A percentile compares a stretch with the other conserved stretches of the same genome.
Evolutionary conservation across 2,888 invertebrate species (phyloP).

Genomic region (Anthophora plumipes): DNA sequence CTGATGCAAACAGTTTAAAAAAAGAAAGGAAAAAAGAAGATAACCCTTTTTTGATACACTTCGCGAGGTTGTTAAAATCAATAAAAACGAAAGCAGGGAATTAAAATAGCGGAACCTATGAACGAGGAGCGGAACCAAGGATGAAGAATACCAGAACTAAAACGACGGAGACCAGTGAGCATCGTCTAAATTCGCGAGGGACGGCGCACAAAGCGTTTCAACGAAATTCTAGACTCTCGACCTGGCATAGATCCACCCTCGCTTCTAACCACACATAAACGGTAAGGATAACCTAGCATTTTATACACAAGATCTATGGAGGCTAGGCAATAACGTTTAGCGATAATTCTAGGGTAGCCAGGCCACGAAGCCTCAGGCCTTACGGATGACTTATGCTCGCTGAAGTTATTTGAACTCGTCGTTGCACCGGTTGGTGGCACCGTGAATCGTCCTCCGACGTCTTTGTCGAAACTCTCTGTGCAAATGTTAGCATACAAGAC

Average conservation of each 20-base stretch:
- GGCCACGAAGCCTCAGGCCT: conserved; percentile 75
- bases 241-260: conserved; percentile 76
- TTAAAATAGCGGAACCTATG: neutral
- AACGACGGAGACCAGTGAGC: neutral
- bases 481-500: conserved; percentile 47
- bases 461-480: conserved; percentile 45
- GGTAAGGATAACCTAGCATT: conserved; percentile 82
- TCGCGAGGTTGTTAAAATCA: neutral
- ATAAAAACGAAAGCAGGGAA: neutral
- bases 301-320: conserved; percentile 84
- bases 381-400: conserved; percentile 81
- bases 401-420: conserved; percentile 68
- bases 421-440: conserved; percentile 58
- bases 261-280: conserved; percentile 75
- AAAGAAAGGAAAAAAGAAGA: too few species aligned
- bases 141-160: neutral
- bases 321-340: conserved; percentile 84
- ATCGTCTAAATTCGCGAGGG: conserved; percentile 22
- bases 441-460: conserved; percentile 49
- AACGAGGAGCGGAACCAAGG: neutral
- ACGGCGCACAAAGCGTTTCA: conserved; percentile 42
- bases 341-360: conserved; percentile 84
- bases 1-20: too few species aligned
- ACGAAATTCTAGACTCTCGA: conserved; percentile 68
- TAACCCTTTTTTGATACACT: neutral